Evolutionary conservation across 1,140 invertebrate genomes (phyloP), one percentile per base, ranked within the genome.

Genomic region (Tetragonula clypearis): DNA sequence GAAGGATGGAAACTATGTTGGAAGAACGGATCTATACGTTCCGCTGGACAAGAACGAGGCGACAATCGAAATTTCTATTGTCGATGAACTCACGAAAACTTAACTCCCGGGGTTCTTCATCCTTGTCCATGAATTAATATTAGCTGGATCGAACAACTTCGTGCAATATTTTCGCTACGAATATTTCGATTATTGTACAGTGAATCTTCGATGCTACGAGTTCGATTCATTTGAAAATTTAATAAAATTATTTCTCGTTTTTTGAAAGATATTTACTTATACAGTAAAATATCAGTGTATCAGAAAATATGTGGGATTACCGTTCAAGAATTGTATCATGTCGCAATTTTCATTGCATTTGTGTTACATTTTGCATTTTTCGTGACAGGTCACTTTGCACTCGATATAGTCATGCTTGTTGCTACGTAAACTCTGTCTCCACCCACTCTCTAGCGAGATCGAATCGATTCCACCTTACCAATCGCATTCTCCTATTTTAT

Each of bases 1-100:
- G 74, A 35, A 77, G 77, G 77, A 62, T 55, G 77, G 49, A 79
- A 68, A 53, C 49, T 53, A 65, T 49, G 41, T 49, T 8, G 49
- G 49, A 53, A 68, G 49, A 53, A 68, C 65, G 62, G 41, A 78
- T 78, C 76, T 78, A 53, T 66, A 66, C 41, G 41, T 35, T 49
- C n/a, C 69, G n/a, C n/a, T 2, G 21, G 9, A 30, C 30, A 30
- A 30, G 30, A n/a, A 23, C 6, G 58, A 41, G 41, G 26, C 68
- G 35, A 35, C 23, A 9, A 26, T 17, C 41, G 76, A 78, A 58
- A 76, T 56, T 76, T 41, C 15, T 23, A 53, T 72, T 26, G 21
- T 21, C 73, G n/a, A 60, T 62, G 58, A 62, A 41, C 15, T 12
- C 19, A 49, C 15, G 14, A 41, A 77, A 76, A 76, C 55, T 35